phyloP scores from a whole-genome alignment of 2,888 invertebrate genomes.

The Sympetrum striolatum region DNA sequence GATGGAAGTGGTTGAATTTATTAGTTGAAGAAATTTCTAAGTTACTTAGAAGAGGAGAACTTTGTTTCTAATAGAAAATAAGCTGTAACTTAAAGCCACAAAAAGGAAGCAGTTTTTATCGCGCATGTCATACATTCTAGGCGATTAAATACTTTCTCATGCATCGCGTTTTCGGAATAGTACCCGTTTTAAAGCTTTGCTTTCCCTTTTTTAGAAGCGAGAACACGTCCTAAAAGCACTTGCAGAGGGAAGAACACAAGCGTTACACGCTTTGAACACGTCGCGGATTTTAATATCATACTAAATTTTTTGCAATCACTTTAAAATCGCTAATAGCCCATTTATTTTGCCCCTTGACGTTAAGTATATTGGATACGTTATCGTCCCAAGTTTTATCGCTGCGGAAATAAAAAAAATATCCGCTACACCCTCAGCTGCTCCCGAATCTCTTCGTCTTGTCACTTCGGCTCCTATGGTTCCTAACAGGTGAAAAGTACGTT shows the following conservation, averaged over 20 bases:
- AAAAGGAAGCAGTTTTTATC: too few relatives aligned
- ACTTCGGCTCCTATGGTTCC: neutral
- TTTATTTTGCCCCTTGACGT: neutral
- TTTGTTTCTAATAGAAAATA: too few relatives aligned
- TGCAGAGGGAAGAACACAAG: neutral
- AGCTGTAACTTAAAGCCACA: too few relatives aligned
- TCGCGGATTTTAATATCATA: neutral
- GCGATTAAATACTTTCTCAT: neutral
- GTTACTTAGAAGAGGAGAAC: too few relatives aligned
- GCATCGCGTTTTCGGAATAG: neutral
- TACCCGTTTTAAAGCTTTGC: neutral
- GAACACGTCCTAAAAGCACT: neutral
- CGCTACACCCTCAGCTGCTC: neutral
- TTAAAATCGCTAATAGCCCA: neutral
- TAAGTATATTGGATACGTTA: neutral
- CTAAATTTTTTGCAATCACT: neutral
- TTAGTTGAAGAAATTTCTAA: too few relatives aligned
- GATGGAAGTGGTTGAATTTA: too few relatives aligned
- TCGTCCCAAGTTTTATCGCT: neutral
- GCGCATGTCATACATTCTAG: neutral
- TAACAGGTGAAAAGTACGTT: neutral
- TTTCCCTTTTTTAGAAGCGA: neutral
- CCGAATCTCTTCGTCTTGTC: neutral
- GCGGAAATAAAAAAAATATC: neutral
- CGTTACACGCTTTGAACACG: neutral